Conservation (phyloP, 2,888 invertebrate genomes). For the Andrena hattorfiana region DNA sequence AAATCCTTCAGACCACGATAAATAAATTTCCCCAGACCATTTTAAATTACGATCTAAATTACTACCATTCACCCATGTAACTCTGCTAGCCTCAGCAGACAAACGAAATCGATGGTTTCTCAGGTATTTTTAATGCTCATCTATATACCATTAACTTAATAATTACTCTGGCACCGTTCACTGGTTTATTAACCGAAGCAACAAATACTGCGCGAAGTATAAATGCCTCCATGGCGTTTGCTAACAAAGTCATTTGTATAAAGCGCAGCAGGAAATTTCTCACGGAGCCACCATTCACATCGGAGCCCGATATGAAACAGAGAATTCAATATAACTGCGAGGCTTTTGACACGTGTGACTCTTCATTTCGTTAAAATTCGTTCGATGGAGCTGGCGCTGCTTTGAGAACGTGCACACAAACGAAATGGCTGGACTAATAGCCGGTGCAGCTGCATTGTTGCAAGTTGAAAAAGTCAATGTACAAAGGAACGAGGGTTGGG, state of each 20-base stretch:
- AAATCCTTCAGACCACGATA: no score
- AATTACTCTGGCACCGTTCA: neutral
- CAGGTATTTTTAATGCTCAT: neutral
- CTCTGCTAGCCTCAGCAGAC: no score
- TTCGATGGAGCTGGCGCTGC: conserved; percentile 55
- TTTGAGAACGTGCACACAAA: conserved; percentile 47
- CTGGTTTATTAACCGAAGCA: neutral
- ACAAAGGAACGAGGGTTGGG: neutral
- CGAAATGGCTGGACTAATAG: conserved; percentile 67
- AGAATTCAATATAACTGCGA: conserved; percentile 60
- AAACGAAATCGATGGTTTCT: neutral
- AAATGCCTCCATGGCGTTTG: conserved; percentile 24
- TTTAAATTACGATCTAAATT: no score
- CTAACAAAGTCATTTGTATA: conserved; percentile 59
- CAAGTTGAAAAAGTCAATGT: conserved; percentile 29
- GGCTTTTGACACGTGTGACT: conserved; percentile 54
- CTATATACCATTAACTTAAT: neutral
- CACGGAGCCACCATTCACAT: conserved; percentile 36
- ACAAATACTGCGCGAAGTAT: neutral
- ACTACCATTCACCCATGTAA: no score
- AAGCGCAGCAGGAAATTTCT: conserved; percentile 49
- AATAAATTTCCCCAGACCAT: no score
- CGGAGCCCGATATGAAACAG: conserved; percentile 40
- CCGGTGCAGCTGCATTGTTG: conserved; percentile 33
- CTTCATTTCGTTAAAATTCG: conserved; percentile 71